Evolutionary conservation across 92 coral and sea anemone species (phyloP).

Genomic region (Parazoanthus swiftii): DNA sequence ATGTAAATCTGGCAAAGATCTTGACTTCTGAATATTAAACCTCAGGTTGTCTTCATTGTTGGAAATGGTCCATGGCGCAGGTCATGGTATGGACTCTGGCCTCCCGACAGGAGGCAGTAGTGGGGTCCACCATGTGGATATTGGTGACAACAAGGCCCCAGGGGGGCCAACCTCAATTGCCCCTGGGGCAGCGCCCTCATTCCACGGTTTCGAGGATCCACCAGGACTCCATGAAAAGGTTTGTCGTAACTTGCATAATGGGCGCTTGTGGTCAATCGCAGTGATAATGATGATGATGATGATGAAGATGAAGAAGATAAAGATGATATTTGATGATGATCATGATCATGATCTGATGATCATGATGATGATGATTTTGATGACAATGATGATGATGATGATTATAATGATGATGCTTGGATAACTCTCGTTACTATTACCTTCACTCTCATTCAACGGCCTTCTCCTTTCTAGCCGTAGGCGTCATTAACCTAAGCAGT

Average conservation of each 20-base stretch:
- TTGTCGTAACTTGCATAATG: neutral
- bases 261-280: too few relatives aligned
- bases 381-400: too few relatives aligned
- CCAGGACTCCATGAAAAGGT: constrained; percentile 99
- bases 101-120: constrained; percentile 53
- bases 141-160: constrained; percentile 87
- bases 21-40: neutral
- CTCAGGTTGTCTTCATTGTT: constrained; percentile 79
- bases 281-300: too few relatives aligned
- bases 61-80: constrained; percentile 72
- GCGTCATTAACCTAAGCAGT: too few relatives aligned
- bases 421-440: neutral
- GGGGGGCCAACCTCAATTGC: constrained; percentile 91
- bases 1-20: too few relatives aligned
- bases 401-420: neutral
- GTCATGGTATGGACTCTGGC: constrained; percentile 54
- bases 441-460: neutral
- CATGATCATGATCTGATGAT: too few relatives aligned
- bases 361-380: too few relatives aligned
- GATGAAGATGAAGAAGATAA: too few relatives aligned
- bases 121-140: constrained; percentile 70
- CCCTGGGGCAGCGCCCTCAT: constrained; percentile 66
- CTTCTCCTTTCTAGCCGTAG: neutral
- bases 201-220: constrained; percentile 93
- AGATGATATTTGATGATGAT: too few relatives aligned